Conservation (phyloP, 2,113 vertebrate genomes). For the Odocoileus hemionus region DNA sequence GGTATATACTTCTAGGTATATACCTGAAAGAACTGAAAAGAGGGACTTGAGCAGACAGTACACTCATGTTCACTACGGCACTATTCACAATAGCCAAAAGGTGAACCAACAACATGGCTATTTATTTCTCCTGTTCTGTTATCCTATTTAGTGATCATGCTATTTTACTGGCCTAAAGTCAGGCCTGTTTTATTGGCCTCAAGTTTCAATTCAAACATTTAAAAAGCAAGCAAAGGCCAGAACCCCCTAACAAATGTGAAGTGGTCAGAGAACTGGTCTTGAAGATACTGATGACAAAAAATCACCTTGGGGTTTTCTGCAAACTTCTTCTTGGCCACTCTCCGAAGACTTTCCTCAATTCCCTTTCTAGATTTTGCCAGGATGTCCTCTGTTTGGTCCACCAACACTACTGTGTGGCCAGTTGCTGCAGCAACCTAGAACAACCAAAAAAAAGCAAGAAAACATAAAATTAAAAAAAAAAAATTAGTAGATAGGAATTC, state of each 20-base stretch:
- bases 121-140: background rate
- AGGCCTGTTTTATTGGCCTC: background rate
- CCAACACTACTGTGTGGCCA: conserved; percentile 93
- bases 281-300: background rate
- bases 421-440: conserved; percentile 90
- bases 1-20: too few species aligned
- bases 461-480: background rate
- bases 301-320: conserved; percentile 92
- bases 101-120: background rate
- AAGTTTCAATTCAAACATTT: background rate
- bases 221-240: background rate
- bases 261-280: background rate
- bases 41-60: background rate
- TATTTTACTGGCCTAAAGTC: background rate
- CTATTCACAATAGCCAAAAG: background rate
- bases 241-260: background rate
- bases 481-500: background rate
- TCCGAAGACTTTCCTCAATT: conserved; percentile 92
- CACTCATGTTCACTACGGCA: too few species aligned
- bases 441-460: background rate
- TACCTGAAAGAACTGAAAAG: background rate
- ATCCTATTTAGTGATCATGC: background rate
- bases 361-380: conserved; percentile 89
- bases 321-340: conserved; percentile 95
- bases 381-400: conserved; percentile 94